Conservation (phyloP, 53 echinoderm and acorn worm species). For the Echinometra lucunter region DNA sequence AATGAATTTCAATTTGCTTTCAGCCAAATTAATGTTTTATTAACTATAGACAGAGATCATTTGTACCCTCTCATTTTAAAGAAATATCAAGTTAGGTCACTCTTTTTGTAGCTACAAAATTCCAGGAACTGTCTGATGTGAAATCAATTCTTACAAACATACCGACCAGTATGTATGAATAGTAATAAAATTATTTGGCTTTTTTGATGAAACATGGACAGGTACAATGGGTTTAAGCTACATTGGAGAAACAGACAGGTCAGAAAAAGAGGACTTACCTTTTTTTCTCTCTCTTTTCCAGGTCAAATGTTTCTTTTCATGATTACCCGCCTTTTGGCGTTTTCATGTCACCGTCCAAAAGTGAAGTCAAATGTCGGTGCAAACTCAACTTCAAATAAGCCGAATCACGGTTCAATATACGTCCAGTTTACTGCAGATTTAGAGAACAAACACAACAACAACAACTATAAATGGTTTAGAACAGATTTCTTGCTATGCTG, state of each 20-base stretch:
- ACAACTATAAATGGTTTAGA: neutral
- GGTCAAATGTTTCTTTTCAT: neutral
- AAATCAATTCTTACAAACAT: too few relatives aligned
- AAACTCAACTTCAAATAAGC: neutral
- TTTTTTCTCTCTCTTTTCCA: neutral
- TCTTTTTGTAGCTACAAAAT: too few relatives aligned
- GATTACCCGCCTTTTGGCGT: neutral
- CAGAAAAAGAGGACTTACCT: neutral
- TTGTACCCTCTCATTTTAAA: too few relatives aligned
- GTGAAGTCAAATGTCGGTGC: neutral
- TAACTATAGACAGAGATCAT: too few relatives aligned
- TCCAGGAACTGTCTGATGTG: too few relatives aligned
- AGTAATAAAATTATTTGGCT: too few relatives aligned
- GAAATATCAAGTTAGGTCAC: too few relatives aligned
- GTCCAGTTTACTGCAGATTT: neutral
- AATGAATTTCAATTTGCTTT: too few relatives aligned
- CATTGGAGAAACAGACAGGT: neutral
- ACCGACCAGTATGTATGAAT: too few relatives aligned
- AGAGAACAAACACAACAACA: neutral
- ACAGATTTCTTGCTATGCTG: neutral
- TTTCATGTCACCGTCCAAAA: neutral
- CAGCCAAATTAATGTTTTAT: too few relatives aligned
- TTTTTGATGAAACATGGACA: too few relatives aligned
- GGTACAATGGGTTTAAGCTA: too few relatives aligned
- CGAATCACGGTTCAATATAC: neutral